Evolutionary conservation across 2,113 vertebrate species (phyloP), one percentile per base, ranked within the genome.

Genomic region (Hiodon alosoides): DNA sequence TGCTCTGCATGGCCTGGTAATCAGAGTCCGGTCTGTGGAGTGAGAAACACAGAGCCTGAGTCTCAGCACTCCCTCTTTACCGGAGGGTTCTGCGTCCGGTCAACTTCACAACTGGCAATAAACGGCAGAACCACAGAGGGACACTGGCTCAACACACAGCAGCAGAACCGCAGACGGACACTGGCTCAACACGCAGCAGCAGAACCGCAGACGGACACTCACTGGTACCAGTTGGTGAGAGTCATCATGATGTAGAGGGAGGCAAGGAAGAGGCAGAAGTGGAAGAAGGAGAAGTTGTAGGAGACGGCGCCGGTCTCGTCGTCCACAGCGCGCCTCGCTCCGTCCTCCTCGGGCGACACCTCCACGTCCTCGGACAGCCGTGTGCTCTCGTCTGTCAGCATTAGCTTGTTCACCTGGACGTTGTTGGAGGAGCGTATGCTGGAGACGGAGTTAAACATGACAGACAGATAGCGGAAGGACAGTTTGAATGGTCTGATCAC

Each of bases 231-330:
- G 89, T 96, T 96, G 80, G 96, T 98, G 77, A 98, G 94, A 0
- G 94, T 98, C 96, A 98, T 98, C 96, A 97, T 98, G 85, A 97
- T 91, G 87, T 98, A 94, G 73, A 98, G 93, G 0, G 95, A 93
- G 11, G 96, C 95, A 0, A 98, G 87, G 4, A 90, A 67, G 51
- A 98, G 93, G 86, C 92, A 93, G 81, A 95, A 87, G 87, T 98
- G 96, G 89, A 98, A 98, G 90, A 98, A 98, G 80, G 88, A 92
- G 86, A 97, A 98, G 86, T 79, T 94, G 89, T 98, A 98, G 86
- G 90, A 86, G 67, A 98, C 96, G 0, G 79, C 83, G 0, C 95
- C 92, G 81, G 93, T 93, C 72, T 98, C 95, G 0, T 98, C 95
- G 91, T 98, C 95, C 0, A 93, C 90, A 3, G 93, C 93, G 0